Conservation (phyloP, 2,113 vertebrate species). For the Carlito syrichta region DNA sequence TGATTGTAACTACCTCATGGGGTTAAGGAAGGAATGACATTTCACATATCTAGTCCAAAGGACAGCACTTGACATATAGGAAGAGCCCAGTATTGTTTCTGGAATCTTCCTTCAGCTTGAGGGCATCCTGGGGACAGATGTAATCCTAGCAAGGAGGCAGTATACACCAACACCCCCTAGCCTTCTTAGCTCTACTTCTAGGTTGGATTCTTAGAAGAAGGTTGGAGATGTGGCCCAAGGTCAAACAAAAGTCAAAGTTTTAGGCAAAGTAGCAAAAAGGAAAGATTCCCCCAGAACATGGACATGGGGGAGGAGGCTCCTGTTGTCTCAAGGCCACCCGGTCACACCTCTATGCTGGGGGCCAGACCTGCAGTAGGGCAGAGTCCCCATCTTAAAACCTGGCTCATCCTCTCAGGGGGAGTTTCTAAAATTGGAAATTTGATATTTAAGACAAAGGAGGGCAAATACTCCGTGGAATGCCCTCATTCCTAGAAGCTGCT, state of each 20-base stretch:
- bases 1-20: accelerated
- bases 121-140: not conserved
- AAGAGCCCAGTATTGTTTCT: not conserved
- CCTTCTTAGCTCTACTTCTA: not conserved
- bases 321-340: not conserved
- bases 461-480: not conserved
- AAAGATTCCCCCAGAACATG: not conserved
- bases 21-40: not conserved
- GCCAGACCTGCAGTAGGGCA: not conserved
- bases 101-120: not conserved
- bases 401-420: not conserved
- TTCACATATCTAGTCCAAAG: not conserved
- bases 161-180: accelerated
- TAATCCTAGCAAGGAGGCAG: not conserved
- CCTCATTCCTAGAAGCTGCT: not conserved
- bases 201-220: not conserved
- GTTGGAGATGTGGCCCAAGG: not conserved
- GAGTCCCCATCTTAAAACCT: not conserved
- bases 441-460: not conserved
- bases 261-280: not conserved
- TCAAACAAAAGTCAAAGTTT: not conserved
- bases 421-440: not conserved
- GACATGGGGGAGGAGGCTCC: not conserved
- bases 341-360: not conserved
- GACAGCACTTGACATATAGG: not conserved